Evolutionary conservation across 2,888 invertebrate species (phyloP).

Genomic region (Elgonia sp.): DNA sequence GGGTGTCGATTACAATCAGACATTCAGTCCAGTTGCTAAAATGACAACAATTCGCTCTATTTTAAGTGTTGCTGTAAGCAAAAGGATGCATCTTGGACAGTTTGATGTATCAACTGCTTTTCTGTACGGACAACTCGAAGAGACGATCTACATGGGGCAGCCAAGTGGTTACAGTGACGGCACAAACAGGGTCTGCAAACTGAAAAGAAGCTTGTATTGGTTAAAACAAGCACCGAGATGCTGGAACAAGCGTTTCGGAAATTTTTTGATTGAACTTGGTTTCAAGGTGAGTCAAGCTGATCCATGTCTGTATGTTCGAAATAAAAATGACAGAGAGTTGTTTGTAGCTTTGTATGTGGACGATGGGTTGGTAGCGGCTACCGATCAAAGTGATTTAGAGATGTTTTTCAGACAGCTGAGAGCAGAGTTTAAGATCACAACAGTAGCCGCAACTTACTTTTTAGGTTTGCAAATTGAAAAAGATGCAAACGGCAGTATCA

Average conservation of each 20-base stretch:
- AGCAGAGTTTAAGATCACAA: constrained; percentile 51
- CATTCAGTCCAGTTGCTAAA: constrained; percentile 81
- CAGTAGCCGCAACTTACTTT: constrained; percentile 24
- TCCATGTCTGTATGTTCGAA: constrained; percentile 64
- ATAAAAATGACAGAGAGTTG: constrained; percentile 37
- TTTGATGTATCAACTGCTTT: constrained; percentile 79
- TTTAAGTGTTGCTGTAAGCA: constrained; percentile 74
- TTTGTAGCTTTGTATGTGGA: constrained; percentile 61
- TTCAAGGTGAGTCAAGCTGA: constrained; percentile 62
- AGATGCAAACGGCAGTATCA: constrained; percentile 31
- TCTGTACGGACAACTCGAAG: constrained; percentile 77
- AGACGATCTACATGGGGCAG: constrained; percentile 73
- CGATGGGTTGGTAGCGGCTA: constrained; percentile 62
- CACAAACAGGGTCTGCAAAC: constrained; percentile 74
- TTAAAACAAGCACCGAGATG: constrained; percentile 80
- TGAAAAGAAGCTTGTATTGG: constrained; percentile 80
- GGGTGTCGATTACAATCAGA: constrained; percentile 79
- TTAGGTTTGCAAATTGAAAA: constrained; percentile 53
- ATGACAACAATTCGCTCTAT: constrained; percentile 77
- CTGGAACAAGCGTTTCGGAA: constrained; percentile 76
- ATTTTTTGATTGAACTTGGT: constrained; percentile 44
- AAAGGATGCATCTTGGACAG: constrained; percentile 78
- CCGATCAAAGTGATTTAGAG: constrained; percentile 25
- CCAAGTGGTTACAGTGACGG: constrained; percentile 77
- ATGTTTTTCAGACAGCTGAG: constrained; percentile 39